Evolutionary conservation across 2,888 invertebrate genomes (phyloP), one percentile per base, ranked within the genome.

Genomic region (Melipona bicolor): DNA sequence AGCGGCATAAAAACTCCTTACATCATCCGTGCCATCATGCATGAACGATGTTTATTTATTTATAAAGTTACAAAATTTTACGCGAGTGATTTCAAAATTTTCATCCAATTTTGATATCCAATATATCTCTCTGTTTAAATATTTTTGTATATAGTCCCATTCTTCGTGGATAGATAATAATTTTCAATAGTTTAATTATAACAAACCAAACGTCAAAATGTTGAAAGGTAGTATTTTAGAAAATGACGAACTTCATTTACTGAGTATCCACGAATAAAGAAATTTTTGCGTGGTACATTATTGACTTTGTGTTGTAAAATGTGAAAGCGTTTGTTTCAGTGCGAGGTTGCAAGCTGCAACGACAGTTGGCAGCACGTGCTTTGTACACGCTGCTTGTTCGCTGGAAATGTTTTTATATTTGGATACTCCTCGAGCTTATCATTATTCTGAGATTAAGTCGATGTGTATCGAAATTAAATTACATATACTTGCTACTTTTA

Each of bases 331-430:
- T 54, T 73, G 52, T 59, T 68, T 49, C n/a, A 56, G 19, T 50
- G 36, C 19, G 17, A 50, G 72, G 77, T 86, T 86, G 64, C 36
- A 56, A 50, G 1, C 36, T 54, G 17, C 43, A 62, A 65, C 77
- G 70, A 15, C 68, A 86, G 86, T 36, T 86, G 86, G 86, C 86
- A 85, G 79, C 85, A 79, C 79, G 2, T n/a, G 64, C 65, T 77
- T 85, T 49, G 19, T 52, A 50, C 15, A 19, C 6, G 24, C 13
- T 24, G 36, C 72, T 56, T 61, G n/a, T 11, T 52, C 24, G 19
- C 24, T 32, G 36, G 13, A 36, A 49, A 27, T 6, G 13, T 27
- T 61, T 6, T 32, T n/a, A 17, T 67, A 43, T 67, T n/a, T n/a
- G 43, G 17, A 0, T 62, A 32, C 4, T 62, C 2, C 21, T 62